Base-by-base conservation (phyloP, 2,113 vertebrate species). In the Eleginops maclovinus region DNA sequence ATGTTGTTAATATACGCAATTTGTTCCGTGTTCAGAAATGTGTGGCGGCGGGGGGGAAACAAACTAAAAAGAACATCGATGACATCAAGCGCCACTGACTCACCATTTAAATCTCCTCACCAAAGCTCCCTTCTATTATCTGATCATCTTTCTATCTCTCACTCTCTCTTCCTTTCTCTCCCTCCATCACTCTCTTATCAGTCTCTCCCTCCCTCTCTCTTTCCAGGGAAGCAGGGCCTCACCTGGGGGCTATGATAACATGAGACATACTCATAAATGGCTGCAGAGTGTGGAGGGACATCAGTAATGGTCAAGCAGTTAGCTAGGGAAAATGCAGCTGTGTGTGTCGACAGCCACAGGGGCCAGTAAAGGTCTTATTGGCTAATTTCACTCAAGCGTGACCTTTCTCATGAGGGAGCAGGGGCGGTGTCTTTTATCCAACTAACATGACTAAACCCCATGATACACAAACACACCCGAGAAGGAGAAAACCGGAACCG, bases 311-410 rank as follows among this genome's bases (percentile, higher is more conserved):
- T 86, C 83, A 82, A 87, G 72, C 75, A 36, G 68, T 72, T 72
- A 46, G 84, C 69, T 36, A 5, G 78, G 77, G 73, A 76, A 68
- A 83, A 81, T 51, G 67, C 77, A 87, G 80, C 16, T 6, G 73
- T 59, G 63, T 87, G 82, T 85, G 77, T 72, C 49, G 15, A 62
- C 46, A 55, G 79, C 88, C 76, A 53, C 41, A 19, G 75, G 70
- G 88, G 61, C 77, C 75, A 28, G 61, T 65, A 63, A 66, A 77
- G 82, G 55, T 88, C 83, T 82, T 79, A 87, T 83, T 88, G 89
- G 86, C 43, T 47, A 72, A 80, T 87, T 86, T 85, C 70, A 87
- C 46, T 91, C 77, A 82, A 79, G 87, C 85, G 69, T 85, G 86
- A 89, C 87, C 86, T 88, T 87, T 80, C 81, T 73, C 83, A 59